Evolutionary conservation across 2,888 invertebrate genomes (phyloP), one percentile per base, ranked within the genome.

Genomic region (Epinotia demarniana): DNA sequence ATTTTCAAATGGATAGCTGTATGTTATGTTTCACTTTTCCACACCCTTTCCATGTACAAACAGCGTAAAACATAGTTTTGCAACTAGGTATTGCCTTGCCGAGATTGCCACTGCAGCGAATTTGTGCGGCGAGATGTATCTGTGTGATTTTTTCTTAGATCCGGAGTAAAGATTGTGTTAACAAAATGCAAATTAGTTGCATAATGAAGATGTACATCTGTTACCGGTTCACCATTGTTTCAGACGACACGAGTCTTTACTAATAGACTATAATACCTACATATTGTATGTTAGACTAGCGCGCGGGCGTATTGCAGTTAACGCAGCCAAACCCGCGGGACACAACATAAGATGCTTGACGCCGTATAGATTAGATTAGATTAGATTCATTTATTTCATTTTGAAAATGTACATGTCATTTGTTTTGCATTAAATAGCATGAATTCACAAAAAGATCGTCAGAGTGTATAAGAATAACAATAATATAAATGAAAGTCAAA

Each of bases 111-210:
- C 57, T n/a, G 53, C 55, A 43, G 16, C 61, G 57, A 58, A 71
- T 43, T 16, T 53, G 49, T 39, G 57, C 66, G n/a, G 43, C 13
- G 19, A 74, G 58, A 75, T 53, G 64, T 68, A 74, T 75, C 74
- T 64, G 43, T 69, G 68, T 64, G 69, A 77, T 70, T 74, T 74
- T 61, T 66, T 69, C 68, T 73, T 33, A 75, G 75, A 75, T 73
- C 43, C 27, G 27, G 55, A 58, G 19, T 39, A 57, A n/a, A 49
- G 69, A 70, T 74, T 66, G 43, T 23, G 73, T 69, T 61, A 73
- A 57, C 73, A 18, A 55, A 70, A 73, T 73, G 77, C 77, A 77
- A 74, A 77, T 74, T 70, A 71, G 70, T 70, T 74, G 63, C 77
- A 74, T 77, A 73, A 74, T 70, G 61, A 18, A 76, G 73, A 76